Evolutionary conservation across 2,888 invertebrate species (phyloP), one percentile per base, ranked within the genome.

Genomic region (Sturmia bella): DNA sequence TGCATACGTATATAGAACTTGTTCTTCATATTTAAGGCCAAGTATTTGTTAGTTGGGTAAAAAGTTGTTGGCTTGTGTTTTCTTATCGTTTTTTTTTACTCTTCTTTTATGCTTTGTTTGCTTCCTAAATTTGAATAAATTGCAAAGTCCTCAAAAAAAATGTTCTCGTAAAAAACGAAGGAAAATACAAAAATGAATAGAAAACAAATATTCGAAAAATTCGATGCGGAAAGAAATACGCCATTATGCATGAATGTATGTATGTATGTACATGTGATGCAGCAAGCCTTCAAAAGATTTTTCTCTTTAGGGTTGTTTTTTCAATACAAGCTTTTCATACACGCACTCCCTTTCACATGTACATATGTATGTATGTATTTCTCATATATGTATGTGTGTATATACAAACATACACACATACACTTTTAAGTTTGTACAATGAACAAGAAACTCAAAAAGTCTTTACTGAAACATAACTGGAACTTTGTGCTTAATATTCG

Each of bases 301-400:
- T 64, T 64, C 64, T 64, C 32, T 74, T 73, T 73, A n/a, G 64
- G 74, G 74, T 74, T 74, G 64, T 32, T 74, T 73, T n/a, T 74
- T 56, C 45, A 64, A 64, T 48, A 56, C 43, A 41, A 50, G n/a
- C 39, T 13, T 48, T 13, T 11, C 12, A 54, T 27, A 54, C 27
- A 52, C n/a, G 50, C 3, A 32, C 9, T 27, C 4, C 43, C 15
- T 13, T 9, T 17, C 7, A 45, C 17, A 1, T 17, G 17, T 17
- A 17, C 9, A 45, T 17, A 2, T 17, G 5, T 5, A 45, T 45
- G 17, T n/a, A 15, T 43, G 9, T 43, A 15, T 43, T 43, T 7
- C 7, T 43, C 15, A 43, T 15, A 15, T 43, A n/a, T 6, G 15
- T 43, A 45, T 17, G n/a, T 15, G 41, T 19, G 12, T 41, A 17